phyloP scores from a whole-genome alignment of 2,113 vertebrate species.

The Todiramphus saurophagus region DNA sequence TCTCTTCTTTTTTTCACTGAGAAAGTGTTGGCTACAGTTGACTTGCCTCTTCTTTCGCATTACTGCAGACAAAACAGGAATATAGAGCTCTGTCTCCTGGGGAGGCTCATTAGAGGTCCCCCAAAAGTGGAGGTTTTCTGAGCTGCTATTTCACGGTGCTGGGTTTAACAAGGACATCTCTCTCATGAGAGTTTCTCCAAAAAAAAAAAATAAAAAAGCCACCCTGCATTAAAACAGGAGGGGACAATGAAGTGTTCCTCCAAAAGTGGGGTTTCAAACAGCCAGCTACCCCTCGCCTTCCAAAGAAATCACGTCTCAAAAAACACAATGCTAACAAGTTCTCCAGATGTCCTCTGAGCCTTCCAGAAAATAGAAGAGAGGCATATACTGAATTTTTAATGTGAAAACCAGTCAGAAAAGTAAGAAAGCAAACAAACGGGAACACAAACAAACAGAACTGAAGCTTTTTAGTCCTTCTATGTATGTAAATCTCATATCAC shows the following conservation, averaged over 20 bases:
- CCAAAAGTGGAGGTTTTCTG: neutral
- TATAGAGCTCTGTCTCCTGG: neutral
- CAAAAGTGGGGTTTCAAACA: neutral
- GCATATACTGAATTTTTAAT: conserved; percentile 63
- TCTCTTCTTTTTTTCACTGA: neutral
- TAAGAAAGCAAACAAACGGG: conserved; percentile 55
- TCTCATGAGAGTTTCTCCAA: neutral
- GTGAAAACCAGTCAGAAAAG: conserved; percentile 31
- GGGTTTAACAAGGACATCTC: neutral
- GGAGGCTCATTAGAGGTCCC: conserved; percentile 17
- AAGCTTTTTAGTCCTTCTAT: conserved; percentile 33
- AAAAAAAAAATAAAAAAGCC: neutral
- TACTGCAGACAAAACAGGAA: neutral
- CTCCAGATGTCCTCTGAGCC: conserved; percentile 66
- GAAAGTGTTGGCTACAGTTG: neutral
- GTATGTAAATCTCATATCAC: conserved; percentile 49
- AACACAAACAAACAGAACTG: conserved; percentile 43
- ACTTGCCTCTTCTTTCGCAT: neutral
- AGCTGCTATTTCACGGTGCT: neutral
- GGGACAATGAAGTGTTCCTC: neutral
- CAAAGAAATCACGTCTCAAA: neutral
- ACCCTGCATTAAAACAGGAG: neutral
- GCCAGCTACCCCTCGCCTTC: neutral
- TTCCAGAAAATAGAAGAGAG: conserved; percentile 38
- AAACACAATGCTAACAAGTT: conserved; percentile 52